Evolutionary conservation across 2,888 invertebrate species (phyloP).

Genomic region (Clunio marinus): DNA sequence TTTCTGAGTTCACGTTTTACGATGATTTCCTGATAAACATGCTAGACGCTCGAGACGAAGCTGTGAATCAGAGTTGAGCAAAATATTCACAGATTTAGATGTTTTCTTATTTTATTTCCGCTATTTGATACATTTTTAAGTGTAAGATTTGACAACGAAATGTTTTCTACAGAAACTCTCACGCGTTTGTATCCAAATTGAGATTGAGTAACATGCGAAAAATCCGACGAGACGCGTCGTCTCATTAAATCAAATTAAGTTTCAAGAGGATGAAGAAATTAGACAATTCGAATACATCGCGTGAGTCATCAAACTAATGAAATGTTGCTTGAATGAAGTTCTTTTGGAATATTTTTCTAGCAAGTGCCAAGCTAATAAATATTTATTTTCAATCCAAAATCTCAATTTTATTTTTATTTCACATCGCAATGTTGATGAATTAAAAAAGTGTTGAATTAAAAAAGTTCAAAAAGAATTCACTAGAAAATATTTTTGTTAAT

Average conservation of each 20-base stretch:
- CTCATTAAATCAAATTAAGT: neutral
- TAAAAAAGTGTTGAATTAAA: too few species aligned
- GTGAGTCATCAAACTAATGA: slow-evolving; percentile 10
- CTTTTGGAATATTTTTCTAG: too few species aligned
- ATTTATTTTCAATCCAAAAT: too few species aligned
- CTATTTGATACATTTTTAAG: too few species aligned
- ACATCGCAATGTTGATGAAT: too few species aligned
- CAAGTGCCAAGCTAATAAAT: too few species aligned
- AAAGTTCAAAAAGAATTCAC: too few species aligned
- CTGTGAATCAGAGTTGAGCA: neutral
- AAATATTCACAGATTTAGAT: neutral
- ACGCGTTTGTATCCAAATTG: neutral
- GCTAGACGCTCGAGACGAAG: too few species aligned
- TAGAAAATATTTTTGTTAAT: too few species aligned
- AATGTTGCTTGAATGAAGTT: too few species aligned
- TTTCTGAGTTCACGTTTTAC: neutral
- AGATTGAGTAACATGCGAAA: neutral
- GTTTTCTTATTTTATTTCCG: too few species aligned
- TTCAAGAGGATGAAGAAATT: neutral
- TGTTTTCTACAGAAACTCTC: slow-evolving; percentile 2
- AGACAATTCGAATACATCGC: neutral
- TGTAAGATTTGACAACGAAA: neutral
- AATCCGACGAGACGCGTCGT: slow-evolving; percentile 2
- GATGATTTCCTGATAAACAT: slow-evolving; percentile 4
- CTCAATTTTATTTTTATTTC: too few species aligned